Conservation (phyloP, 2,888 invertebrate species). For the Timandra comae region DNA sequence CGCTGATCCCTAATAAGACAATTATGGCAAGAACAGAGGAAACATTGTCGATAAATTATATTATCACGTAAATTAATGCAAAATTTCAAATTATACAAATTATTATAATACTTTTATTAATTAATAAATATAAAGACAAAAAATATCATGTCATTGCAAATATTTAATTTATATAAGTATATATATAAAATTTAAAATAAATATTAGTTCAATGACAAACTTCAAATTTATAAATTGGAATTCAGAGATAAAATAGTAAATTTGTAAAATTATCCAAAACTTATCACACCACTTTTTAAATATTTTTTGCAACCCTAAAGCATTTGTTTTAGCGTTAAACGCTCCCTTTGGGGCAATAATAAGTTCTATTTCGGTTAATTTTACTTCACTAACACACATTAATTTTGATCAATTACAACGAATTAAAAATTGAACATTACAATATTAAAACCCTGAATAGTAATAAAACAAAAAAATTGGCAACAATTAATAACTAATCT, state of each 20-base stretch:
- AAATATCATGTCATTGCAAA: conserved; percentile 44
- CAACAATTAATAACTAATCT: conserved; percentile 74
- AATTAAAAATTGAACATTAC: conserved; percentile 70
- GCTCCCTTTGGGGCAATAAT: conserved; percentile 74
- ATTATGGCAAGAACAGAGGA: conserved; percentile 73
- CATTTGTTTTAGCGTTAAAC: conserved; percentile 74
- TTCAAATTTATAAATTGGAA: conserved; percentile 68
- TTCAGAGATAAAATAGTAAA: conserved; percentile 75
- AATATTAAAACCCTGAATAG: conserved; percentile 75
- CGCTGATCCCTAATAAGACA: conserved; percentile 67
- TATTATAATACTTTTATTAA: conserved; percentile 55
- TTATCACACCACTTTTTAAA: conserved; percentile 75
- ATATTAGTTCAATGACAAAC: conserved; percentile 45
- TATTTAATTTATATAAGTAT: conserved; percentile 35
- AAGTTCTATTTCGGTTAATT: conserved; percentile 71
- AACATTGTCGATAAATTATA: conserved; percentile 48
- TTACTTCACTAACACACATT: conserved; percentile 74
- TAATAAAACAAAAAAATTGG: conserved; percentile 73
- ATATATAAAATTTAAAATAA: conserved; percentile 27
- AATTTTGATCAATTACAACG: conserved; percentile 76
- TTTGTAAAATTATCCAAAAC: conserved; percentile 78
- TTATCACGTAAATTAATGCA: conserved; percentile 54
- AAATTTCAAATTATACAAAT: conserved; percentile 40
- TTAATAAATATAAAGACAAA: conserved; percentile 27
- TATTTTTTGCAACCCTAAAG: conserved; percentile 75